Base-by-base conservation (phyloP, 2,888 invertebrate genomes). In the Diploptera punctata region DNA sequence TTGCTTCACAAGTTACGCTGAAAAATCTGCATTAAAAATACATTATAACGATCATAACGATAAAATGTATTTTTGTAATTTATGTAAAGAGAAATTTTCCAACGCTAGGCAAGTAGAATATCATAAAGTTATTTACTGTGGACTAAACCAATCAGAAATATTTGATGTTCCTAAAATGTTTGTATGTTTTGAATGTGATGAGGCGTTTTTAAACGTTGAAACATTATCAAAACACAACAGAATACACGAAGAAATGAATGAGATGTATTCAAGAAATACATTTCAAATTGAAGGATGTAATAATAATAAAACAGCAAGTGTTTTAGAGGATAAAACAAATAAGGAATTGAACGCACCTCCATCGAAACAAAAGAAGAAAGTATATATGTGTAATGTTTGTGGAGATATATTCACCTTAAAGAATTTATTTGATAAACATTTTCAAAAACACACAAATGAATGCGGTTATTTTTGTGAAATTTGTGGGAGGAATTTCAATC, bases 181-280 rank as follows among this genome's bases (percentile, higher is more conserved):
- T 52, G 67, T 67, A 9, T 67, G 67, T 19, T 31, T 49, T 29
- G 52, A 52, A n/a, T 67, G 67, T 67, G 67, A 67, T n/a, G 29
- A 29, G 16, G 49, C 49, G n/a, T 67, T 49, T 31, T 16, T 31
- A n/a, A 38, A 49, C 9, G 49, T 49, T 49, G 16, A 26, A 18
- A 16, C 31, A 26, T 7, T 67, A 10, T 49, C 24, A 26, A 13
- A 67, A 1, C 67, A 67, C 52, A 4, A 29, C 19, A 47, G 31
- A n/a, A 31, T 24, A 2, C 67, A 67, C 18, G 29, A 67, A 3
- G 10, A 67, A 4, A 26, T 21, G 31, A 16, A n/a, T 60, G 2
- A n/a, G 9, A 16, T 31, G 16, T 54, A 26, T 26, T 54, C 16
- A 5, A 2, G 16, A 54, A 16, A 24, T 26, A 54, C 19, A 19